Percentiles rank a stretch among this genome's conserved stretches.
Conservation (phyloP, 2,888 invertebrate genomes). For the Teleogryllus oceanicus region DNA sequence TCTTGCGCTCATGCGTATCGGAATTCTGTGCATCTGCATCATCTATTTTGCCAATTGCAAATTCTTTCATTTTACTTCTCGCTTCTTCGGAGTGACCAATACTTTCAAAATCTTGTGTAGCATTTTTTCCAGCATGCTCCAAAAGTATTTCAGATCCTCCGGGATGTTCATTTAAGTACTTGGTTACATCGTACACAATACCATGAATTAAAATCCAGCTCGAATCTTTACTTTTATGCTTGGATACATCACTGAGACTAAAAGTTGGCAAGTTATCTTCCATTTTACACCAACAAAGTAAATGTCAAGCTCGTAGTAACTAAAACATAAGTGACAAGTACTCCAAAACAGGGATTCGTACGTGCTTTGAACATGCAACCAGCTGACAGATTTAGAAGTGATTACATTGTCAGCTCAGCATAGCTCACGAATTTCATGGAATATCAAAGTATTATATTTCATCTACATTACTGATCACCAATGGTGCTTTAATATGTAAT, state of each 20-base stretch:
- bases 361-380: too few species aligned
- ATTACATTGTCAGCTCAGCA: too few species aligned
- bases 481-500: too few species aligned
- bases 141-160: neutral
- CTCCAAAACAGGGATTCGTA: too few species aligned
- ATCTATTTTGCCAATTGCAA: neutral
- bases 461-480: too few species aligned
- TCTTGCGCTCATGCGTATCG: neutral
- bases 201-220: neutral
- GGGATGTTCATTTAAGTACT: constrained; percentile 18
- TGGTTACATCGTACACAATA: neutral
- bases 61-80: constrained; percentile 7
- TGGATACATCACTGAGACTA: neutral
- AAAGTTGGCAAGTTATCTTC: neutral
- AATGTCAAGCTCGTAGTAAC: neutral
- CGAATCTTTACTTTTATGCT: neutral
- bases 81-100: neutral
- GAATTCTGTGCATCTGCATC: neutral
- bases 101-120: neutral
- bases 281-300: neutral
- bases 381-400: too few species aligned
- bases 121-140: neutral
- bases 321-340: neutral
- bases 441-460: too few species aligned
- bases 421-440: too few species aligned